These are phyloP conservation scores for Epizoanthus illoricatus DNA, from an alignment of 92 coral and sea anemone genomes.

Conservation along the genomic window DNA sequence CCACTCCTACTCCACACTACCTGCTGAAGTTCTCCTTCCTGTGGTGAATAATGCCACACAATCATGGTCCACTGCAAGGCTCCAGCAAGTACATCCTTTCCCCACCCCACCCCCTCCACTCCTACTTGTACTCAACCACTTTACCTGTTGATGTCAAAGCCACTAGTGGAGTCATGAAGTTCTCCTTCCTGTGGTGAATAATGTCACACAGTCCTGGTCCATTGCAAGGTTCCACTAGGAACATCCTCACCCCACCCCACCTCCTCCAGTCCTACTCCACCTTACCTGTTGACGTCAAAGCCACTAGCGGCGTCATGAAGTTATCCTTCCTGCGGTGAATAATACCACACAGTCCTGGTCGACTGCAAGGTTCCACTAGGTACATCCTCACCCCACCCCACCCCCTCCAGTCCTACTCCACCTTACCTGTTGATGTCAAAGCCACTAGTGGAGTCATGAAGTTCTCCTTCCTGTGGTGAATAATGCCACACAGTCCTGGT, in stretches of 20 bases:
- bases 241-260: constrained; percentile 43
- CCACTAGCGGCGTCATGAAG: constrained; percentile 68
- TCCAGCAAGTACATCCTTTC: constrained; percentile 63
- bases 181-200: constrained; percentile 54
- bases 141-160: constrained; percentile 5
- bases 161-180: constrained; percentile 58
- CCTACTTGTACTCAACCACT: background rate
- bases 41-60: constrained; percentile 60
- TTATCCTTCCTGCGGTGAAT: constrained; percentile 63
- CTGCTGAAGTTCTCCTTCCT: constrained; percentile 48
- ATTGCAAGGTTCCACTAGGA: constrained; percentile 54
- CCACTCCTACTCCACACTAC: too few species aligned
- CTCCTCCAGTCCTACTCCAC: background rate
- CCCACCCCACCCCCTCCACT: background rate
- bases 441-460: constrained; percentile 72
- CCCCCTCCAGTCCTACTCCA: background rate
- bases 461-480: constrained; percentile 63
- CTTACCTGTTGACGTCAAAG: constrained; percentile 7
- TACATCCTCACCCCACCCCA: constrained; percentile 54
- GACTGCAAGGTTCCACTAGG: constrained; percentile 57
- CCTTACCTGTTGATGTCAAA: constrained; percentile 53
- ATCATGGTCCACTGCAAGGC: constrained; percentile 44
- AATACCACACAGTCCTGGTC: constrained; percentile 65
- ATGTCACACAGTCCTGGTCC: constrained; percentile 52
- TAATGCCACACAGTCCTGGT: constrained; percentile 64